Evolutionary conservation across 2,797 vertebrate species (phyloP).

Genomic region (Knipowitschia caucasica): DNA sequence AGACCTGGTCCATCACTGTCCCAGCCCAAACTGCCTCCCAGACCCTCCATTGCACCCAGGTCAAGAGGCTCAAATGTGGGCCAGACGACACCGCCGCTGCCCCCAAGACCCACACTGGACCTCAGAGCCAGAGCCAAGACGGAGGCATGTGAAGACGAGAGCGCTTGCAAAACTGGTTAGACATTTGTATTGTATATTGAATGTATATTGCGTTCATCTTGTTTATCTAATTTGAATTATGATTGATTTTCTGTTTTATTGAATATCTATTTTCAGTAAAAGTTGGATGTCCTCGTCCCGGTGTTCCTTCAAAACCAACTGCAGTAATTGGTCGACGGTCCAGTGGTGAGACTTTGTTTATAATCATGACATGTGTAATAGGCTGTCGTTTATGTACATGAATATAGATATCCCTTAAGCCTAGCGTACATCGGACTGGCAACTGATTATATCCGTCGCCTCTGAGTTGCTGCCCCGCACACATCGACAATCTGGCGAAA

Average conservation of each 20-base stretch:
- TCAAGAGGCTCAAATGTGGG: slow-evolving; percentile 51
- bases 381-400: too few relatives aligned
- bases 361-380: too few relatives aligned
- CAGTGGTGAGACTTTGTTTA: slow-evolving; percentile 39
- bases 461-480: too few relatives aligned
- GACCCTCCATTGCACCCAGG: slow-evolving; percentile 69
- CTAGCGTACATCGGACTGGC: too few relatives aligned
- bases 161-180: slow-evolving; percentile 33
- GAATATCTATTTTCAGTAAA: slow-evolving; percentile 50
- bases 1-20: slow-evolving; percentile 39
- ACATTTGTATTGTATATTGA: too few relatives aligned
- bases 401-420: too few relatives aligned
- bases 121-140: neutral
- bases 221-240: too few relatives aligned
- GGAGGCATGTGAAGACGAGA: neutral
- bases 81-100: slow-evolving; percentile 34
- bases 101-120: slow-evolving; percentile 55
- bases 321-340: slow-evolving; percentile 36
- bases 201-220: too few relatives aligned
- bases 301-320: slow-evolving; percentile 41
- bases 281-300: slow-evolving; percentile 37
- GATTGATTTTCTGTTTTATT: neutral
- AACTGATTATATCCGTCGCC: too few relatives aligned
- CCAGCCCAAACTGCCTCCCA: slow-evolving; percentile 61
- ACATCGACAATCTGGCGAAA: too few relatives aligned